Evolutionary conservation across 2,888 invertebrate genomes (phyloP).

Genomic region (Tiphia femorata): DNA sequence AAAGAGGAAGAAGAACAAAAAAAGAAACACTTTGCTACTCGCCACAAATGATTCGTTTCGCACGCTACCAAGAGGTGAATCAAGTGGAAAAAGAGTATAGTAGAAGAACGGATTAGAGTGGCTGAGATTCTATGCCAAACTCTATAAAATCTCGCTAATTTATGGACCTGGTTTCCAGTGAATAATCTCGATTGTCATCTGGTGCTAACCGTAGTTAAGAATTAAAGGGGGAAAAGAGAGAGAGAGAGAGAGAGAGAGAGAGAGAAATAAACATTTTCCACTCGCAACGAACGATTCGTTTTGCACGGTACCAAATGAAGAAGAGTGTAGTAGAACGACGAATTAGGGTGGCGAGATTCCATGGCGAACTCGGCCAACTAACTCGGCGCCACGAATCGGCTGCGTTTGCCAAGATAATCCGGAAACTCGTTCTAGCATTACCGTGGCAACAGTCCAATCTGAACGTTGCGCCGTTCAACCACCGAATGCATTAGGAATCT

Average conservation of each 20-base stretch:
- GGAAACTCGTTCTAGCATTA: slow-evolving; percentile 45
- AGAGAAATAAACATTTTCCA: no score
- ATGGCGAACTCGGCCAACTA: slow-evolving; percentile 29
- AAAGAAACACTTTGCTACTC: no score
- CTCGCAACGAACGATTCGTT: no score
- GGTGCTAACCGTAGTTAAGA: not conserved
- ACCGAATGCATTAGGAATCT: slow-evolving; percentile 18
- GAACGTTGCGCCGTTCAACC: slow-evolving; percentile 19
- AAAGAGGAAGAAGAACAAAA: no score
- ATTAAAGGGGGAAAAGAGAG: not conserved
- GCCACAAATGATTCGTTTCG: no score
- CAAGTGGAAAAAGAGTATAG: no score
- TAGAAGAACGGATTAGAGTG: no score
- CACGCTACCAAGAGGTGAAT: no score
- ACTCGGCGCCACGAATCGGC: slow-evolving; percentile 24
- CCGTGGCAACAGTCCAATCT: slow-evolving; percentile 43
- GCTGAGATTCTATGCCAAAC: no score
- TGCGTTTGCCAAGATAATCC: slow-evolving; percentile 39
- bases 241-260: not conserved
- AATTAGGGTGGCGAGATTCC: slow-evolving; percentile 13
- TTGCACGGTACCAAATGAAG: no score
- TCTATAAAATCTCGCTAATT: not conserved
- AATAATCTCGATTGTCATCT: not conserved
- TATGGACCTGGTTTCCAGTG: not conserved
- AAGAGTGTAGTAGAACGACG: not conserved